phyloP scores from a whole-genome alignment of 2,888 invertebrate species.

The Oscheius sp. region DNA sequence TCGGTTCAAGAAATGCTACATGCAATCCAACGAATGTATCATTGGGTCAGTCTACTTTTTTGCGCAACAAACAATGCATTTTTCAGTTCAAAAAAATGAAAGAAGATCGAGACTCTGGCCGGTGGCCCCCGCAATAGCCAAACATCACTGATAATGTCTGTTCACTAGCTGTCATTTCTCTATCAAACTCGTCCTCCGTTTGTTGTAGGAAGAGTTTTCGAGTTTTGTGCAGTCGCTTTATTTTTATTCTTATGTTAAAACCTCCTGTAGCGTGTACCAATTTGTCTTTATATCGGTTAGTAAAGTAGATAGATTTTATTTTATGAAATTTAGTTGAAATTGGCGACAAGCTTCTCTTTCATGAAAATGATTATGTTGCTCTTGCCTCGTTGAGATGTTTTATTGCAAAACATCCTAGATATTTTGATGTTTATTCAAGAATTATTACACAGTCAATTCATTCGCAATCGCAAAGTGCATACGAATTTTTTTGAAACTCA shows the following conservation, averaged over 20 bases:
- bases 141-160: too few species aligned
- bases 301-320: neutral
- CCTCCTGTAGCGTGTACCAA: neutral
- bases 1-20: too few species aligned
- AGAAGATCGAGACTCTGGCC: too few species aligned
- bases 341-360: slow-evolving; percentile 5
- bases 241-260: neutral
- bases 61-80: too few species aligned
- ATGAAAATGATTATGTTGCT: slow-evolving; percentile 17
- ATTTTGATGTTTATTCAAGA: slow-evolving; percentile 5
- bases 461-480: neutral
- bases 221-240: neutral
- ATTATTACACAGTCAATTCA: slow-evolving; percentile 12
- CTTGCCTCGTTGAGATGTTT: neutral
- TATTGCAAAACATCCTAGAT: neutral
- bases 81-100: too few species aligned
- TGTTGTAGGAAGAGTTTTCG: slow-evolving; percentile 9
- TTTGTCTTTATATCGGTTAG: neutral
- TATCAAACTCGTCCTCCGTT: neutral
- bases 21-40: too few species aligned
- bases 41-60: too few species aligned
- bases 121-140: too few species aligned
- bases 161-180: too few species aligned
- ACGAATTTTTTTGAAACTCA: neutral
- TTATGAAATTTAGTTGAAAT: slow-evolving; percentile 9